phyloP scores from a whole-genome alignment of 2,888 invertebrate genomes.

The Idaea straminata region DNA sequence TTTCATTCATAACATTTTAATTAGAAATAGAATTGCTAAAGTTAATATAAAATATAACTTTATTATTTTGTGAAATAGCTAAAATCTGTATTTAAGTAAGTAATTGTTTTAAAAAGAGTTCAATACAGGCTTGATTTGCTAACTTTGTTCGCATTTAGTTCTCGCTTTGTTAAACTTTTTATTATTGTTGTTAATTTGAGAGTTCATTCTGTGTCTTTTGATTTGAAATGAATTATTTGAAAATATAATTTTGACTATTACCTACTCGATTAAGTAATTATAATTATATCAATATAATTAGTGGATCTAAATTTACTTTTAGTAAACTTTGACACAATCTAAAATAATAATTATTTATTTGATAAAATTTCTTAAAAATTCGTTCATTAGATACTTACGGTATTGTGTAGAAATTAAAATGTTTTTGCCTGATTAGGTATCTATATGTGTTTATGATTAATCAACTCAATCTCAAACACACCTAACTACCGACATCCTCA shows the following conservation, averaged over 20 bases:
- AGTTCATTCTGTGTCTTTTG: not conserved
- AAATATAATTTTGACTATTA: not conserved
- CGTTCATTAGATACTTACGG: no score
- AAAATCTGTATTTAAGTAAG: slow-evolving; percentile 24
- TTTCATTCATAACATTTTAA: not conserved
- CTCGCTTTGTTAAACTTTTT: not conserved
- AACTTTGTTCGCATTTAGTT: slow-evolving; percentile 5
- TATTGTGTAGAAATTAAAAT: no score
- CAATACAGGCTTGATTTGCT: slow-evolving; percentile 8
- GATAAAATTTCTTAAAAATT: no score
- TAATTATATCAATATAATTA: no score
- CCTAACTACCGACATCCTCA: not conserved
- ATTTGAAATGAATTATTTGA: not conserved
- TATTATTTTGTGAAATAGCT: not conserved
- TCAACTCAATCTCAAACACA: not conserved
- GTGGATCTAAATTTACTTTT: no score
- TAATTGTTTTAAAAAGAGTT: slow-evolving; percentile 25
- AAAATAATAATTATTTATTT: no score
- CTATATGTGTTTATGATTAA: not conserved
- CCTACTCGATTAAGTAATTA: not conserved
- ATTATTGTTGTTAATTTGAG: not conserved
- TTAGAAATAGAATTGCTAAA: not conserved
- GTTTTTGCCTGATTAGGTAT: no score
- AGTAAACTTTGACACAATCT: no score
- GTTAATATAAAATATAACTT: not conserved